phyloP scores from a whole-genome alignment of 2,888 invertebrate species.

The Tetragonisca angustula region DNA sequence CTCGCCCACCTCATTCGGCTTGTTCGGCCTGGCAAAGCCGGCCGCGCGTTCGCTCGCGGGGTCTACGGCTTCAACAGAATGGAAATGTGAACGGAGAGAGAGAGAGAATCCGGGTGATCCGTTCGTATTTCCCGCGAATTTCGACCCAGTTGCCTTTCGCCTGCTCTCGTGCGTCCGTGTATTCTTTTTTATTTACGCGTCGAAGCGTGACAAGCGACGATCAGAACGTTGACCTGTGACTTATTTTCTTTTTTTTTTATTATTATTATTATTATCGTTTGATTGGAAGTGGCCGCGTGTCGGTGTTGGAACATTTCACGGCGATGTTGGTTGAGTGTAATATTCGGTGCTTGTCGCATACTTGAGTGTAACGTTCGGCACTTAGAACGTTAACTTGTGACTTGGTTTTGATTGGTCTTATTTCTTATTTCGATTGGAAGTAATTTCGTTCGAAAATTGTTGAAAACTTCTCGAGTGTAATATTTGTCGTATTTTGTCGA shows the following conservation, averaged over 20 bases:
- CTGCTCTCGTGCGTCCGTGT: neutral
- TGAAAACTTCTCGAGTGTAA: no score
- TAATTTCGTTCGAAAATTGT: no score
- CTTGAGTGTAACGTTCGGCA: no score
- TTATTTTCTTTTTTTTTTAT: neutral
- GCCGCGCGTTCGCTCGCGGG: slow-evolving; percentile 1
- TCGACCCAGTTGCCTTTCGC: neutral
- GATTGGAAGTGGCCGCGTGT: no score
- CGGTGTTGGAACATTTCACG: neutral
- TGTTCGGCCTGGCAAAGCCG: slow-evolving; percentile 18
- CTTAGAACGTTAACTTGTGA: no score
- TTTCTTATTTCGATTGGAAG: no score
- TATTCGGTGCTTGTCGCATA: no score
- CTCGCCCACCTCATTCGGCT: neutral
- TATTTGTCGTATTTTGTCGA: no score
- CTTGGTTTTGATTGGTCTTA: no score
- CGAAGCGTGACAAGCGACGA: neutral
- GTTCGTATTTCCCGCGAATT: slow-evolving; percentile 47
- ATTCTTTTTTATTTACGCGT: neutral
- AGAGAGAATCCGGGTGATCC: slow-evolving; percentile 29
- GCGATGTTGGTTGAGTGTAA: no score
- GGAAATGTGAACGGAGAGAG: slow-evolving; percentile 39
- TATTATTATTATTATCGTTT: no score
- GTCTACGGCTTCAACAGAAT: slow-evolving; percentile 53
- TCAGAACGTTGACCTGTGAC: neutral